Percentiles rank a stretch among this genome's conserved stretches.
Evolutionary conservation across 2,888 invertebrate genomes (phyloP).

Genomic region (Azorinus chamasolen): DNA sequence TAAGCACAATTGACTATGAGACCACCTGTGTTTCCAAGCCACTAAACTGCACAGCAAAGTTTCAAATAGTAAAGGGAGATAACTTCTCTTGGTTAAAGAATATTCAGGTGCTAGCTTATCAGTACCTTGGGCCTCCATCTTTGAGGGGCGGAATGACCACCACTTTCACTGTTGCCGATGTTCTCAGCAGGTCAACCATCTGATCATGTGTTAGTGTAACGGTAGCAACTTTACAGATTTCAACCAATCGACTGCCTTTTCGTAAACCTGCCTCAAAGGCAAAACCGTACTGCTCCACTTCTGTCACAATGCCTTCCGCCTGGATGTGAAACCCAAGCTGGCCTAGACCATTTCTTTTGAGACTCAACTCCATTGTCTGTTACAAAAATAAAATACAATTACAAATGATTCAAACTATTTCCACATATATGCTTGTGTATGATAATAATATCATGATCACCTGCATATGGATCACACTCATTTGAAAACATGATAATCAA

Average conservation of each 20-base stretch:
- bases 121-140: constrained; percentile 90
- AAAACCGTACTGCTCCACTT: constrained; percentile 91
- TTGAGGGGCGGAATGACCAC: constrained; percentile 92
- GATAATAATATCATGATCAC: too few species aligned
- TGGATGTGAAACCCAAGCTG: constrained; percentile 94
- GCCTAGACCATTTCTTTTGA: constrained; percentile 93
- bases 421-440: too few species aligned
- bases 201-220: constrained; percentile 96
- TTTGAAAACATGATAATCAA: too few species aligned
- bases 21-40: too few species aligned
- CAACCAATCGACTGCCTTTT: constrained; percentile 95
- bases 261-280: constrained; percentile 92
- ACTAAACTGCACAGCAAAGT: too few species aligned
- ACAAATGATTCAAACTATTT: too few species aligned
- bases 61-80: too few species aligned
- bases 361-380: constrained; percentile 92
- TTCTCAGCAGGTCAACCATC: constrained; percentile 96
- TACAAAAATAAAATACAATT: neutral
- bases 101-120: too few species aligned
- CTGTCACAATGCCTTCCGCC: constrained; percentile 96
- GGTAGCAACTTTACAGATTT: constrained; percentile 96
- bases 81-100: too few species aligned
- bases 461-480: too few species aligned
- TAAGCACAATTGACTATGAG: too few species aligned
- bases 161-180: constrained; percentile 94